Evolutionary conservation across 2,797 vertebrate genomes (phyloP).

Genomic region (Antennarius maculatus): DNA sequence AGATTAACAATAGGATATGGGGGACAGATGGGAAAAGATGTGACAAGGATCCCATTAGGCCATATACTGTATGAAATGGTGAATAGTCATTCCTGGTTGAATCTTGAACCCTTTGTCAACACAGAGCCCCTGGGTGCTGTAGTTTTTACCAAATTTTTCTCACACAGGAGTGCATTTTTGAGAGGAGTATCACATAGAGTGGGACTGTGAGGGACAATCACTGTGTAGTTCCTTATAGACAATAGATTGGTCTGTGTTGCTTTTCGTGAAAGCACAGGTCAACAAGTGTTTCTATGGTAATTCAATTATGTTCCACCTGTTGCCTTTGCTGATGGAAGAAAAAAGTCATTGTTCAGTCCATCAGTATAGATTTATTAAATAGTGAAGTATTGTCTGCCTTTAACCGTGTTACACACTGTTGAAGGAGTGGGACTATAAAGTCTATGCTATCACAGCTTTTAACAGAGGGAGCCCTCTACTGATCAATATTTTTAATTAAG

Average conservation of each 20-base stretch:
- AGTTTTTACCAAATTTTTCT: neutral
- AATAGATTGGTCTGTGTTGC: conserved; percentile 20
- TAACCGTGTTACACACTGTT: conserved; percentile 52
- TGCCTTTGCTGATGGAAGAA: conserved; percentile 40
- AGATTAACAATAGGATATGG: neutral
- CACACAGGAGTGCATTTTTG: conserved; percentile 2
- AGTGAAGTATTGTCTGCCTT: conserved; percentile 57
- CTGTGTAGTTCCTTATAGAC: conserved; percentile 26
- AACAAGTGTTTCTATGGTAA: conserved; percentile 21
- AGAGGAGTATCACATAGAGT: conserved; percentile 42
- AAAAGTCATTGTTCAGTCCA: conserved; percentile 30
- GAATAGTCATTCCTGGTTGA: neutral
- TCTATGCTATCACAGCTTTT: conserved; percentile 48
- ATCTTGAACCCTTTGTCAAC: neutral
- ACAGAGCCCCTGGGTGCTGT: neutral
- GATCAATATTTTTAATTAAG: conserved; percentile 61
- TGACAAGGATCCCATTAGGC: too few species aligned
- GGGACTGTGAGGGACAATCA: conserved; percentile 64
- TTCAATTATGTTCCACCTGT: conserved; percentile 24
- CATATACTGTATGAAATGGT: too few species aligned
- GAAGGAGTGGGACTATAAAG: conserved; percentile 43
- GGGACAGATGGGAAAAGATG: too few species aligned
- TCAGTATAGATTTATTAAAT: conserved; percentile 37
- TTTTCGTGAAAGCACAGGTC: conserved; percentile 44
- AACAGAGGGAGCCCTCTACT: conserved; percentile 61